Base-by-base conservation (phyloP, 2,113 vertebrate species). In the Phyllostomus hastatus region DNA sequence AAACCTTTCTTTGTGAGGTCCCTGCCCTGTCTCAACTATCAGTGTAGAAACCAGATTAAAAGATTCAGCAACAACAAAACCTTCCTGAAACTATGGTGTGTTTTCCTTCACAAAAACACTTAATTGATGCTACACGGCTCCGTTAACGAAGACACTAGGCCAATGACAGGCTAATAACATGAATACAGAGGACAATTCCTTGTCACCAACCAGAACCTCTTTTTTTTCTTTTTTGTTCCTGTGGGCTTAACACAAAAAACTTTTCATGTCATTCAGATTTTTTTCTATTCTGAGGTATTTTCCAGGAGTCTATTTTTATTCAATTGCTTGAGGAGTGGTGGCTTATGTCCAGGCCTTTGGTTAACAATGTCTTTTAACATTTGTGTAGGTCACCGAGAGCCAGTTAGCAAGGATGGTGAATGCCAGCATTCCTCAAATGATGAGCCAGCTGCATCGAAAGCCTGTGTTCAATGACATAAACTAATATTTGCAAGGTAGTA, bases 111-210 rank as follows among this genome's bases (percentile, higher is more conserved):
- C 54, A 85, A 75, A 92, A 91, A 94, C 50, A 90, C 69, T 88
- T 91, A 70, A 84, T 76, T 96, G 91, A 88, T 10, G 95, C 33
- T 0, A 93, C 48, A 97, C 73, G 95, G 72, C 20, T 95, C n/a
- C n/a, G 90, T 95, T 97, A 64, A 93, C 67, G 41, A 93, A 61
- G 41, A 92, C 66, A 7, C 66, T 8, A 86, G 15, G 24, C 78
- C 26, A 61, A 64, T 64, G 22, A 26, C 43, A 76, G 14, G 19
- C 15, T 46, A 69, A n/a, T 76, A 59, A 26, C 43, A 78, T 48
- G 57, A 97, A 93, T 67, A 66, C 85, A 96, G 84, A 73, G 43
- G 12, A 70, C 81, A 90, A 50, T 82, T 96, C 80, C 88, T 97
- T 91, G 70, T 85, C 67, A 94, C 80, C 88, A 93, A 93, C 70